Base-by-base conservation (phyloP, 1,140 invertebrate species). In the Drosophila punjabiensis region DNA sequence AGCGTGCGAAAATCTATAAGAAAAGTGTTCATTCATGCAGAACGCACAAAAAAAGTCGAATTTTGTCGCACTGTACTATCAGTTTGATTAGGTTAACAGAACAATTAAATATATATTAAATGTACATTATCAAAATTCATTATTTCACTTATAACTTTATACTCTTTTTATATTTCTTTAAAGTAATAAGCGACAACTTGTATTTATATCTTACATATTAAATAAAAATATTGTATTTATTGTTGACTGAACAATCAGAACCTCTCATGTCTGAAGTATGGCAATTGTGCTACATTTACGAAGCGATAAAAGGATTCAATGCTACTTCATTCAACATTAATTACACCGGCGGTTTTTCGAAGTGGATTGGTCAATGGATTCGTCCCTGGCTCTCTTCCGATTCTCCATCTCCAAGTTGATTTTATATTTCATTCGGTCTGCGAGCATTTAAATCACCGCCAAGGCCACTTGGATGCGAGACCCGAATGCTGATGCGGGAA, bases 291-390 rank as follows among this genome's bases (percentile, higher is more conserved):
- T 35, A 28, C 39, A 50, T 53, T 50, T 64, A 28, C 35, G 35
- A 47, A 47, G 18, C 64, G 71, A 80, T 83, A 76, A 87, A 80
- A 77, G 65, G 58, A 88, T 73, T 70, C 66, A 63, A 48, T 61
- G 71, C 56, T 70, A 75, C 79, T 85, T 90, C 69, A 86, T 89
- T 80, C 76, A 86, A 90, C 76, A 77, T 90, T 89, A 90, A 90
- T 90, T 89, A 76, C 85, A 78, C 35, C 68, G 55, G 82, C 61
- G 86, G 86, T 74, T 74, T 53, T 66, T 86, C 50, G 16, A 28
- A 70, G 67, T 76, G 69, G 67, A 79, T 81, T 76, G 85, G 63
- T 77, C 79, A 70, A 68, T 79, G 69, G 70, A 76, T 81, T 81
- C 75, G 48, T 73, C 69, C 69, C 47, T 48, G 11, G 24, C 33